These are phyloP conservation scores for Brachionus angularis DNA, from an alignment of 1,140 invertebrate genomes.

Conservation along the genomic window DNA sequence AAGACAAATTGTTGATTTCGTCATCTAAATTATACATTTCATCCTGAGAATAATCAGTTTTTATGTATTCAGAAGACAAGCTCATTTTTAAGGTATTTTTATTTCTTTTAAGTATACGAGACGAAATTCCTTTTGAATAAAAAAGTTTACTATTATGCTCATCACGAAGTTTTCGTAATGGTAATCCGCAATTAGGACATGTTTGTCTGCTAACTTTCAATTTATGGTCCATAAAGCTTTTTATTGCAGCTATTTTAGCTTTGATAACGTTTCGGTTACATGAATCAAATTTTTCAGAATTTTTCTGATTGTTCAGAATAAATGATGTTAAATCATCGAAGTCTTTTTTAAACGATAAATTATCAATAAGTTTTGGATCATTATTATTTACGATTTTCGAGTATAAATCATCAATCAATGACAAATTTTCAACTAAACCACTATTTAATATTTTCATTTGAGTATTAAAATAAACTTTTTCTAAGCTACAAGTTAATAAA, in stretches of 20 bases:
- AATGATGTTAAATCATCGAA: slow-evolving; percentile 26
- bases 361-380: not conserved
- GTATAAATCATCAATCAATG: slow-evolving; percentile 63
- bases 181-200: slow-evolving; percentile 51
- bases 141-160: slow-evolving; percentile 42
- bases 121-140: slow-evolving; percentile 42
- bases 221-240: slow-evolving; percentile 16
- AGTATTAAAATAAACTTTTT: slow-evolving; percentile 62
- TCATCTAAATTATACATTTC: slow-evolving; percentile 8
- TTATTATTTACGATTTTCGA: slow-evolving; percentile 44
- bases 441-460: slow-evolving; percentile 72
- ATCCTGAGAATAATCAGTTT: too few species aligned
- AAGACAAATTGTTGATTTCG: slow-evolving; percentile 25
- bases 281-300: slow-evolving; percentile 4
- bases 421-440: slow-evolving; percentile 69
- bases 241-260: slow-evolving; percentile 26
- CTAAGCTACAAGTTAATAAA: slow-evolving; percentile 49
- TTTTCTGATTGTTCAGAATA: slow-evolving; percentile 4
- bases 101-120: slow-evolving; percentile 21
- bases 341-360: not conserved
- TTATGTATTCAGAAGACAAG: too few species aligned
- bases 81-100: slow-evolving; percentile 10
- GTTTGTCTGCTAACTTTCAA: slow-evolving; percentile 36
- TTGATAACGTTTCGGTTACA: slow-evolving; percentile 46
- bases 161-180: slow-evolving; percentile 42